A percentile compares a stretch with the other conserved stretches of the same genome.
These are phyloP conservation scores for Drosophila albomicans DNA, from an alignment of 1,140 invertebrate species.

Conservation along the genomic window DNA sequence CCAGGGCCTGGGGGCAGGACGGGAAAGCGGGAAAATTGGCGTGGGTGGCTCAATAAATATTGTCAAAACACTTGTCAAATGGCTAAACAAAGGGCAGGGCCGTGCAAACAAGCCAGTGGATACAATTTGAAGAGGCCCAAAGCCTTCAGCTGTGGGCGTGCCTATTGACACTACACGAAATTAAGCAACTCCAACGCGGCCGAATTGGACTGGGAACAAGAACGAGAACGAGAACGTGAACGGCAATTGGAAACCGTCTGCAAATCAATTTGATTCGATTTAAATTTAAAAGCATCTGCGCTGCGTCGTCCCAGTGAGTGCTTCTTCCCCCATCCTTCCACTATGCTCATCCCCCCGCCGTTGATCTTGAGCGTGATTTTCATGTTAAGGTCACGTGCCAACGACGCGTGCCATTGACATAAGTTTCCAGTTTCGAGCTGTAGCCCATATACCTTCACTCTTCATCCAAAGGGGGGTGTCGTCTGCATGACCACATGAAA, in stretches of 20 bases:
- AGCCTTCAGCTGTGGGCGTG: conserved; percentile 50
- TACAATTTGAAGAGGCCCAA: conserved; percentile 42
- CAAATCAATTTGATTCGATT: conserved; percentile 84
- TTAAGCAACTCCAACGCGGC: conserved; percentile 43
- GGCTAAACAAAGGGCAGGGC: conserved; percentile 69
- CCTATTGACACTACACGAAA: conserved; percentile 58
- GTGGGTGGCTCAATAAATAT: conserved; percentile 74
- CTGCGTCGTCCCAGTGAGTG: conserved; percentile 41
- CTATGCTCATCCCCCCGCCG: conserved; percentile 19
- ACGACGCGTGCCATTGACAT: conserved; percentile 75
- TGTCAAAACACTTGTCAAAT: conserved; percentile 84
- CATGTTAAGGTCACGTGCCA: conserved; percentile 79
- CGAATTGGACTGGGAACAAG: not conserved
- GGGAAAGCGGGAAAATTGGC: not conserved
- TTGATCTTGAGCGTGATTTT: conserved; percentile 78
- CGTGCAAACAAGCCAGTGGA: conserved; percentile 36
- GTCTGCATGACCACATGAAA: conserved; percentile 48
- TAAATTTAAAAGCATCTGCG: conserved; percentile 82
- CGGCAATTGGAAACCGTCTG: conserved; percentile 44
- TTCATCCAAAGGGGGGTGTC: conserved; percentile 9
- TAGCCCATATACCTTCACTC: conserved; percentile 28
- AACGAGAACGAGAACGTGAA: conserved; percentile 21
- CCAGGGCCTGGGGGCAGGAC: not conserved
- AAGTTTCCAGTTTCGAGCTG: conserved; percentile 70
- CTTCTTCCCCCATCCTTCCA: conserved; percentile 10